Evolutionary conservation across 2,113 vertebrate species (phyloP).

Genomic region (Thryonomys swinderianus): DNA sequence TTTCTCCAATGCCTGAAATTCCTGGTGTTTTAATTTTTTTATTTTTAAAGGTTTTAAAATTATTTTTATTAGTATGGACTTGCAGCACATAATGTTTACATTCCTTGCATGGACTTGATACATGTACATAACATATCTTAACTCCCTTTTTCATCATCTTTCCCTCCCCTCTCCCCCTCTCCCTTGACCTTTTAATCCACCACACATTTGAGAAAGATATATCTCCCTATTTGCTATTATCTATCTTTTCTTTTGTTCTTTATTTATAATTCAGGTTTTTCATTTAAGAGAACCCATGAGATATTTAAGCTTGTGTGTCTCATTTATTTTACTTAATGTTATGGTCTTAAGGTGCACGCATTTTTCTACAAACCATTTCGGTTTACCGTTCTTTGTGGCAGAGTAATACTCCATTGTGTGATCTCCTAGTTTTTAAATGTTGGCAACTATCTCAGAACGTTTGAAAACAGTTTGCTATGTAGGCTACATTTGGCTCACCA

Average conservation of each 20-base stretch:
- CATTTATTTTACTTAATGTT: neutral
- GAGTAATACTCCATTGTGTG: neutral
- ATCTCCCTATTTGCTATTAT: neutral
- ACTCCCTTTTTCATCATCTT: neutral
- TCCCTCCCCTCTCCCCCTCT: neutral
- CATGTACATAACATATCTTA: neutral
- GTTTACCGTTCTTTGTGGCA: neutral
- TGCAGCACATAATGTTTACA: neutral
- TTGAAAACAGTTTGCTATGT: neutral
- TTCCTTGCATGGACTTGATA: neutral
- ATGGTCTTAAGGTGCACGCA: neutral
- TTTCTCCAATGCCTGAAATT: neutral
- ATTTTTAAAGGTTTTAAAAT: neutral
- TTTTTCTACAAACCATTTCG: neutral
- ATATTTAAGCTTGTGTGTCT: neutral
- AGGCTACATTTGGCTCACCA: neutral
- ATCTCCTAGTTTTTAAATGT: neutral
- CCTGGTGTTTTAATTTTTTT: neutral
- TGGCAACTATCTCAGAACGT: neutral
- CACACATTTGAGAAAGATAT: neutral
- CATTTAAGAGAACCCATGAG: neutral
- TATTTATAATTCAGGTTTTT: neutral
- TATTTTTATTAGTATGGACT: neutral
- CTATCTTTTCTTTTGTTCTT: neutral
- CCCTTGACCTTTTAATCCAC: neutral